Percentiles rank a stretch among this genome's conserved stretches.
Conservation (phyloP, 2,113 vertebrate genomes). For the Nibea coibor region DNA sequence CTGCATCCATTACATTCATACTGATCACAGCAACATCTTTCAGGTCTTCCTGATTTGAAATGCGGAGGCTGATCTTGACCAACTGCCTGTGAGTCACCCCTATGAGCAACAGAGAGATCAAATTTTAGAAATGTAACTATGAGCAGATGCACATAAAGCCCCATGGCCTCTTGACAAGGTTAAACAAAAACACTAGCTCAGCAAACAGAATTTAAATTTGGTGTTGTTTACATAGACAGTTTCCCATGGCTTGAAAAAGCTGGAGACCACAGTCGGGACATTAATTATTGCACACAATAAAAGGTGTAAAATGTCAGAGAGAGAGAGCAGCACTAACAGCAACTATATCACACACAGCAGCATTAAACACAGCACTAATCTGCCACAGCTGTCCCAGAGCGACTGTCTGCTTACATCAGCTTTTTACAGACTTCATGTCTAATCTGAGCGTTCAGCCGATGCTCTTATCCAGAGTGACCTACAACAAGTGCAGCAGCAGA, state of each 20-base stretch:
- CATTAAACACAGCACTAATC: background rate
- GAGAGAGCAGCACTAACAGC: background rate
- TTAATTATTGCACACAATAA: background rate
- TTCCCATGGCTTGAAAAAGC: background rate
- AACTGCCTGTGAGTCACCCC: slow-evolving; percentile 49
- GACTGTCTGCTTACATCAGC: slow-evolving; percentile 44
- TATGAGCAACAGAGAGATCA: slow-evolving; percentile 14
- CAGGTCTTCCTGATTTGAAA: slow-evolving; percentile 18
- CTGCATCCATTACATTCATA: background rate
- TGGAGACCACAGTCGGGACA: background rate
- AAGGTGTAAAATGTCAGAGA: background rate
- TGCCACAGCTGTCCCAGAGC: slow-evolving; percentile 30
- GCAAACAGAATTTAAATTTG: background rate
- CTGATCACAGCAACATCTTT: background rate
- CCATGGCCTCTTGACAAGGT: background rate
- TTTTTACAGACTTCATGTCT: slow-evolving; percentile 16
- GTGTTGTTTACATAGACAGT: background rate
- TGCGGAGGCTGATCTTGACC: background rate
- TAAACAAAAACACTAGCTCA: background rate
- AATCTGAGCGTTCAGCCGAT: slow-evolving; percentile 28
- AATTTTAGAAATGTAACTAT: background rate
- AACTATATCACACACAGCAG: background rate
- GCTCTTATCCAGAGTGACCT: slow-evolving; percentile 22
- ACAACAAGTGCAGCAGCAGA: slow-evolving; percentile 1
- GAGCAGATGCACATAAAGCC: background rate